Conservation (phyloP, 1,140 invertebrate species). For the Phenacoccus solenopsis region DNA sequence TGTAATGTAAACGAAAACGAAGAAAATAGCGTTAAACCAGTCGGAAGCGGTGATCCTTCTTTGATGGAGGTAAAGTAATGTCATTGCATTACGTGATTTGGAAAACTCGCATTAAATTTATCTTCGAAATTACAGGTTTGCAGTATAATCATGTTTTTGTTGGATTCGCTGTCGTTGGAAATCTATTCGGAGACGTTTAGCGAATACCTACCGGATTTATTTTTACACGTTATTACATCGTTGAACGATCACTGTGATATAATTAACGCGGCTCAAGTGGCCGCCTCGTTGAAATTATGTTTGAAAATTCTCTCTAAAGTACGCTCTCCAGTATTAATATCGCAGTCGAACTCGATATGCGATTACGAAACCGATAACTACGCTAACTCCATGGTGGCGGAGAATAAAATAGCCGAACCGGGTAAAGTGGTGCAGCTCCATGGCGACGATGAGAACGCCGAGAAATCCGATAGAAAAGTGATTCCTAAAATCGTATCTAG, state of each 20-base stretch:
- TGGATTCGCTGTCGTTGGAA: constrained; percentile 67
- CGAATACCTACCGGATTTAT: constrained; percentile 60
- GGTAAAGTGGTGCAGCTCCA: constrained; percentile 19
- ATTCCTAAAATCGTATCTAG: background rate
- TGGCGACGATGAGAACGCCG: background rate
- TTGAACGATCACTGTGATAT: constrained; percentile 44
- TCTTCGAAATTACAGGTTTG: constrained; percentile 46
- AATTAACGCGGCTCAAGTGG: constrained; percentile 49
- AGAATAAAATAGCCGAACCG: constrained; percentile 9
- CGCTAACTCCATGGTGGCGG: background rate
- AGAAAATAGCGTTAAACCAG: constrained; percentile 35
- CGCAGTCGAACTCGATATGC: constrained; percentile 19
- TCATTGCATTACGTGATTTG: background rate
- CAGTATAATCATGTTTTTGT: constrained; percentile 57
- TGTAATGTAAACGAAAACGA: constrained; percentile 22
- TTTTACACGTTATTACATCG: constrained; percentile 49
- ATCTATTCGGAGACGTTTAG: constrained; percentile 66
- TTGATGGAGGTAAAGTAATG: constrained; percentile 40
- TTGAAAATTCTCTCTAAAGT: constrained; percentile 64
- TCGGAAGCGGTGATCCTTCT: constrained; percentile 46
- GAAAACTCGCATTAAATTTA: background rate
- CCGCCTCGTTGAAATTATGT: constrained; percentile 49
- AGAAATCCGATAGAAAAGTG: background rate
- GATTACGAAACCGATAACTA: constrained; percentile 18
- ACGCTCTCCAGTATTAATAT: constrained; percentile 39